phyloP scores from a whole-genome alignment of 2,113 vertebrate genomes.

The Pseudorectes ferrugineus region DNA sequence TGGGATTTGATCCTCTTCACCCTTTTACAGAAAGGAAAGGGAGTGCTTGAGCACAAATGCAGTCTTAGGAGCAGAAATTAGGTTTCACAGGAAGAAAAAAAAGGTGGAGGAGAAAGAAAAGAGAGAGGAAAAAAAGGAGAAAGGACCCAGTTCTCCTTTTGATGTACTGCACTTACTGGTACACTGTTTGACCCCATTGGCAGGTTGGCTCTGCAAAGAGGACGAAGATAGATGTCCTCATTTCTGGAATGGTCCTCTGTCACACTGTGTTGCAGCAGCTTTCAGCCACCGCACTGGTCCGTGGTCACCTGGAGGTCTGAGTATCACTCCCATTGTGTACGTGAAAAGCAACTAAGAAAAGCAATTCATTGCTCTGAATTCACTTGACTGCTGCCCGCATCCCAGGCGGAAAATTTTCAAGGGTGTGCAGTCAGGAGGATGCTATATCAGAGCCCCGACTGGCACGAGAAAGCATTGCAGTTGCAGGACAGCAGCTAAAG shows the following conservation, averaged over 20 bases:
- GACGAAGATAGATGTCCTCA: neutral
- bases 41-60: neutral
- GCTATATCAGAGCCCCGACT: neutral
- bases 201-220: neutral
- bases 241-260: neutral
- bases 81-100: neutral
- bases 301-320: neutral
- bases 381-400: neutral
- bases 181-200: neutral
- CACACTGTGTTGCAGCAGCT: neutral
- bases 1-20: neutral
- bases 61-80: neutral
- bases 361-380: neutral
- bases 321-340: neutral
- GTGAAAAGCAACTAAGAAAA: neutral
- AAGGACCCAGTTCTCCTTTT: neutral
- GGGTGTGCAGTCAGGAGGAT: neutral
- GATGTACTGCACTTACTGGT: neutral
- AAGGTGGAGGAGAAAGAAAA: neutral
- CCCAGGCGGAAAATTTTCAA: conserved; percentile 19
- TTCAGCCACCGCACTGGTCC: fast-evolving
- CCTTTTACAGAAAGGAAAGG: neutral
- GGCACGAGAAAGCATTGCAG: neutral
- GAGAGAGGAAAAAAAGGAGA: neutral
- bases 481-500: neutral